A percentile compares a stretch with the other conserved stretches of the same genome.
These are phyloP conservation scores for Listrodromus nycthemerus DNA, from an alignment of 2,888 invertebrate genomes.

Conservation along the genomic window DNA sequence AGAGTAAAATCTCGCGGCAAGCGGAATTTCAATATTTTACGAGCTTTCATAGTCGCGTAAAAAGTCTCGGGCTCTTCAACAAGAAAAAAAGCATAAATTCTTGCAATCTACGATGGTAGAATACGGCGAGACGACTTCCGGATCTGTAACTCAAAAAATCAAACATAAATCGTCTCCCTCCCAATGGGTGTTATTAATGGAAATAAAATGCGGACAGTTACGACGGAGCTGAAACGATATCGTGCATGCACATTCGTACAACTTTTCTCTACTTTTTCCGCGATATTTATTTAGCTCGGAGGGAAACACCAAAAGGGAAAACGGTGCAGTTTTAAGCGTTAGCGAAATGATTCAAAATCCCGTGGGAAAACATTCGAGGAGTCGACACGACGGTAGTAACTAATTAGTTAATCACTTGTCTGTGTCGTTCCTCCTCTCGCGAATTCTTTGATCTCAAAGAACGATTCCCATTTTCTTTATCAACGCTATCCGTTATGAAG, in stretches of 20 bases:
- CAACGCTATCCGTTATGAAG: background rate
- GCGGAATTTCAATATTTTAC: conserved; percentile 1
- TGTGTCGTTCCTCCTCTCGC: conserved; percentile 29
- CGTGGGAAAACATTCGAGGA: conserved; percentile 15
- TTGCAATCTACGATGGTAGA: background rate
- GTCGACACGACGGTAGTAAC: conserved; percentile 55
- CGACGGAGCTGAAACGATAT: conserved; percentile 34
- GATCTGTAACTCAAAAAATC: background rate
- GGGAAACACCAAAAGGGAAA: conserved; percentile 22
- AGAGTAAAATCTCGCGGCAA: background rate
- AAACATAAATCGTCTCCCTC: conserved; percentile 23
- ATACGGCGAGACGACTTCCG: background rate
- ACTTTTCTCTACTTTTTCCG: background rate
- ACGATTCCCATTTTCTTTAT: background rate
- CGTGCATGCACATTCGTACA: conserved; percentile 22
- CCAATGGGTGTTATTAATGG: conserved; percentile 25
- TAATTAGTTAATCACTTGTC: conserved; percentile 63
- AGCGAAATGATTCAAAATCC: background rate
- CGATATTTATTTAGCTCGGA: conserved; percentile 37
- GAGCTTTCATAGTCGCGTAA: background rate
- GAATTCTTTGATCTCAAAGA: conserved; percentile 61
- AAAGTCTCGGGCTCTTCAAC: background rate
- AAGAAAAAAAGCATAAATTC: background rate
- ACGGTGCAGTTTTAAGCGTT: conserved; percentile 1
- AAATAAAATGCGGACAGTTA: conserved; percentile 32